Conservation (phyloP, 2,113 vertebrate genomes). For the Oenanthe oenanthe region DNA sequence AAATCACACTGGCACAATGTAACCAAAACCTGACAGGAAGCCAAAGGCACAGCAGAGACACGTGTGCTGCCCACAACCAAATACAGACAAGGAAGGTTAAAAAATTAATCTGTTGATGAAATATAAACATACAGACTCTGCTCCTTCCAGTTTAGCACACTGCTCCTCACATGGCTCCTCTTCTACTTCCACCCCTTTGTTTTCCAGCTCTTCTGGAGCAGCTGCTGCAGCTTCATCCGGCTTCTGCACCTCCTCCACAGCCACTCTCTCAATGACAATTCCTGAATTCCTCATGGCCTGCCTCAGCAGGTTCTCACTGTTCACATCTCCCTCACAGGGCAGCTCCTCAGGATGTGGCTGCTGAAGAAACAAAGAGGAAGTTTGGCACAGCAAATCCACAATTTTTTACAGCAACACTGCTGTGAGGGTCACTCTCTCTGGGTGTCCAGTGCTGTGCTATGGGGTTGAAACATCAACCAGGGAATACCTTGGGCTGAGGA, state of each 20-base stretch:
- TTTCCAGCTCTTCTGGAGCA: slow-evolving; percentile 63
- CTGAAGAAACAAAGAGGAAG: background rate
- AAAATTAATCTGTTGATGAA: background rate
- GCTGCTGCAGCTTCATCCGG: background rate
- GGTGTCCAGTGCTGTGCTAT: background rate
- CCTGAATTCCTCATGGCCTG: slow-evolving; percentile 95
- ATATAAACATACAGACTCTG: slow-evolving; percentile 70
- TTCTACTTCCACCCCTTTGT: slow-evolving; percentile 50
- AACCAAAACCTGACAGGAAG: background rate
- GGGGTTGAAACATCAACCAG: background rate
- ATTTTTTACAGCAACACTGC: background rate
- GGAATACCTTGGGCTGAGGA: background rate
- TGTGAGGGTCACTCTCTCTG: accelerated
- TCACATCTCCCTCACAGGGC: slow-evolving; percentile 49
- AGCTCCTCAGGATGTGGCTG: slow-evolving; percentile 48
- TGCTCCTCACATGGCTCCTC: slow-evolving; percentile 82
- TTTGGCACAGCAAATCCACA: background rate
- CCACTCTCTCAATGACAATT: slow-evolving; percentile 80
- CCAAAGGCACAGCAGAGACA: background rate
- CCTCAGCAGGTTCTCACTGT: slow-evolving; percentile 87
- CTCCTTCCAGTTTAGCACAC: slow-evolving; percentile 77
- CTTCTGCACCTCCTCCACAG: slow-evolving; percentile 69
- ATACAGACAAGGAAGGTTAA: background rate
- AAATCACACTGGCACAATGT: accelerated
- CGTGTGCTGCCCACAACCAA: background rate